Conservation (phyloP, 2,888 invertebrate genomes). For the Folsomia candida region DNA sequence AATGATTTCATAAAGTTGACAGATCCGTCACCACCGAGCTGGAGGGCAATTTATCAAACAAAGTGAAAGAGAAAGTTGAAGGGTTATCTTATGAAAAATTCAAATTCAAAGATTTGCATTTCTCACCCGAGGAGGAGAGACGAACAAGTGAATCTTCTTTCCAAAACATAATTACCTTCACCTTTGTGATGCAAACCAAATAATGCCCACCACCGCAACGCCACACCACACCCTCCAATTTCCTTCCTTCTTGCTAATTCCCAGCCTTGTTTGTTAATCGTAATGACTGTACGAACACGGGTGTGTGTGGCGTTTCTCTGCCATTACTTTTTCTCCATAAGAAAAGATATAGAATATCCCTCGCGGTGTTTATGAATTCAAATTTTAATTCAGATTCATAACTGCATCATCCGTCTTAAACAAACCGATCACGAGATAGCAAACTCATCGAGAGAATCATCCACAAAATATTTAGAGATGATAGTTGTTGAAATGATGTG, state of each 20-base stretch:
- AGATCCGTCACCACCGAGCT: not conserved
- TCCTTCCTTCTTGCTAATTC: not conserved
- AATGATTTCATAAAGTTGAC: not conserved
- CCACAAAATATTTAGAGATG: not conserved
- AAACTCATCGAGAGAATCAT: not conserved
- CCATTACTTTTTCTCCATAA: no score
- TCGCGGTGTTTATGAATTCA: not conserved
- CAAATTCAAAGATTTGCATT: not conserved
- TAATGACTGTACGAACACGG: not conserved
- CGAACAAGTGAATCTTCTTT: no score
- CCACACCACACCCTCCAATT: not conserved
- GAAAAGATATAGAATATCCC: no score
- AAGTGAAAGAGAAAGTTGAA: not conserved
- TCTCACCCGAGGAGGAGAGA: not conserved
- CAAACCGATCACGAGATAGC: not conserved
- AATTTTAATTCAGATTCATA: not conserved
- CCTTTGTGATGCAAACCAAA: not conserved
- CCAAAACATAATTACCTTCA: not conserved
- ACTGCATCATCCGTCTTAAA: not conserved
- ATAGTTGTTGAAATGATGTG: not conserved
- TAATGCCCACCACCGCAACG: not conserved
- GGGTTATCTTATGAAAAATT: not conserved
- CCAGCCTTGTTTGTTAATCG: not conserved
- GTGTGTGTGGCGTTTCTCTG: not conserved
- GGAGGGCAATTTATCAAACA: not conserved